Evolutionary conservation across 1,140 invertebrate species (phyloP).

Genomic region (Ostrea edulis): DNA sequence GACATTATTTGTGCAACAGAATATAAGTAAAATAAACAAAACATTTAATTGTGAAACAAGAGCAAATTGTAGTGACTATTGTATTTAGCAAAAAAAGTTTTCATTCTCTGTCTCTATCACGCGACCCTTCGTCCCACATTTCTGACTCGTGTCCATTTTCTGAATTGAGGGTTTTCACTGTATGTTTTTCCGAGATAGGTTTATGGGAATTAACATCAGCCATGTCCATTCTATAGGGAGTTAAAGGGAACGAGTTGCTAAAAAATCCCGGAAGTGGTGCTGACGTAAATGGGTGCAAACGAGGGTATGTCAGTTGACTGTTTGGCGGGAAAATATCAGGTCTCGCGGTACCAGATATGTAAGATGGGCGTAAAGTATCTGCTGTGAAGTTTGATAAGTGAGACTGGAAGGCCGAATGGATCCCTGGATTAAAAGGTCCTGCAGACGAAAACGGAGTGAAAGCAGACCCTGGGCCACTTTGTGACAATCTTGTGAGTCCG

Average conservation of each 20-base stretch:
- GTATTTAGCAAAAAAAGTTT: background rate
- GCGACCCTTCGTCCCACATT: constrained; percentile 64
- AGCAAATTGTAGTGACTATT: too few relatives aligned
- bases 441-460: constrained; percentile 74
- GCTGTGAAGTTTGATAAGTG: constrained; percentile 66
- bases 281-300: constrained; percentile 55
- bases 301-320: constrained; percentile 61
- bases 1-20: too few relatives aligned
- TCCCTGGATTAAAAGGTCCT: constrained; percentile 55
- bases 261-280: constrained; percentile 62
- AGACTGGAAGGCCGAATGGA: constrained; percentile 76
- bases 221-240: constrained; percentile 64
- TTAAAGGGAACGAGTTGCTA: constrained; percentile 64
- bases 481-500: constrained; percentile 55
- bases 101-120: constrained; percentile 57
- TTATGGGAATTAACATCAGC: constrained; percentile 50
- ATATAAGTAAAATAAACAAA: too few relatives aligned
- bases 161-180: constrained; percentile 61
- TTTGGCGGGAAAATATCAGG: constrained; percentile 56
- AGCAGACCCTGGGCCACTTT: constrained; percentile 73
- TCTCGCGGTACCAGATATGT: constrained; percentile 57
- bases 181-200: constrained; percentile 62
- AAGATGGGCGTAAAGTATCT: constrained; percentile 64
- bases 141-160: constrained; percentile 67
- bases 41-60: too few relatives aligned